Evolutionary conservation across 2,113 vertebrate species (phyloP).

Genomic region (Egretta garzetta): DNA sequence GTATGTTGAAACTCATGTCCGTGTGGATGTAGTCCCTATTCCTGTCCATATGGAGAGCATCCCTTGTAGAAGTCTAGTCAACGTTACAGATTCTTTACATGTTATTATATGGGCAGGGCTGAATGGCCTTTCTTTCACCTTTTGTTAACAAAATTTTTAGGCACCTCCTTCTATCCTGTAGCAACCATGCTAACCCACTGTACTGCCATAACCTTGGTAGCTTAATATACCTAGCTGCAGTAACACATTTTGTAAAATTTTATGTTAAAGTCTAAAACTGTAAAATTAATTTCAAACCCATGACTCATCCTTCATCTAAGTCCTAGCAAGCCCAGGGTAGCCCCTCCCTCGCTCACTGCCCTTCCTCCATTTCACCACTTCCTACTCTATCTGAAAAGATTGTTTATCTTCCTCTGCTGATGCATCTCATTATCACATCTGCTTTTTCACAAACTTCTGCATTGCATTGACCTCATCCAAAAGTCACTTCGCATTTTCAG

Average conservation of each 20-base stretch:
- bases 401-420: background rate
- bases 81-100: background rate
- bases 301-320: background rate
- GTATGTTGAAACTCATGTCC: too few relatives aligned
- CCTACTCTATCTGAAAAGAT: background rate
- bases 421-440: background rate
- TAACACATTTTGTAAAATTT: background rate
- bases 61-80: background rate
- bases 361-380: background rate
- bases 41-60: background rate
- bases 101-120: background rate
- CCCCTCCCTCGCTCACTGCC: background rate
- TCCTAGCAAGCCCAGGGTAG: background rate
- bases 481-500: background rate
- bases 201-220: background rate
- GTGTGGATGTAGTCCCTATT: background rate
- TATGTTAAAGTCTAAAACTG: background rate
- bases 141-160: background rate
- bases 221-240: background rate
- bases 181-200: background rate
- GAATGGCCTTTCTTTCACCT: background rate
- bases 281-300: background rate
- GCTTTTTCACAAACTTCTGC: background rate
- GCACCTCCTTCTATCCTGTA: background rate
- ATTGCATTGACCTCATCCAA: rapidly evolving